These are phyloP conservation scores for Falcunculus frontatus DNA, from an alignment of 2,113 vertebrate genomes.

Conservation along the genomic window DNA sequence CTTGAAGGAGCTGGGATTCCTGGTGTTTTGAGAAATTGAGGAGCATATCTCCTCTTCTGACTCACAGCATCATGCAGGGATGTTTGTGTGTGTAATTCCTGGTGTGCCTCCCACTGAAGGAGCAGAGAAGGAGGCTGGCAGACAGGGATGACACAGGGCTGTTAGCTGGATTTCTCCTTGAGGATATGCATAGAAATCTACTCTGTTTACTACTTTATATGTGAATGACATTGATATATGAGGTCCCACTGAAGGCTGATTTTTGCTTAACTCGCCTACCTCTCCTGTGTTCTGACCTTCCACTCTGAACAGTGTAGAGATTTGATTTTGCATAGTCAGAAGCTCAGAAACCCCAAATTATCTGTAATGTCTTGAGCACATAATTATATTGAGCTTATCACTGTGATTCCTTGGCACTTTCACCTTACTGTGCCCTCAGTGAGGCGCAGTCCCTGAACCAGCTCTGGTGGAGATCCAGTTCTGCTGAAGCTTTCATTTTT, in stretches of 20 bases:
- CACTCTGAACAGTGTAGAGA: not conserved
- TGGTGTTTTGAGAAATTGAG: not conserved
- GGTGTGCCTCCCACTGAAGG: not conserved
- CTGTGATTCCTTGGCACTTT: not conserved
- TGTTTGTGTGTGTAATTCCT: not conserved
- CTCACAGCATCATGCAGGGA: not conserved
- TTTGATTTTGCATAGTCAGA: not conserved
- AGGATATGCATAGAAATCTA: not conserved
- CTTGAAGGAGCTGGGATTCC: not conserved
- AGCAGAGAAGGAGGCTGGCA: not conserved
- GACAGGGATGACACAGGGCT: not conserved
- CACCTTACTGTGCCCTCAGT: not conserved
- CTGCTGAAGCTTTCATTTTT: not conserved
- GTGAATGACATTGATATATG: not conserved
- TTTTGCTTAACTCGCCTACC: not conserved
- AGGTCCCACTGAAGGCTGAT: not conserved
- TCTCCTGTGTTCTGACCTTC: not conserved
- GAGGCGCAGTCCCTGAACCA: not conserved
- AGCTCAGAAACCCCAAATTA: conserved; percentile 6
- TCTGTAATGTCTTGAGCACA: not conserved
- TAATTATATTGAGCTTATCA: conserved; percentile 8
- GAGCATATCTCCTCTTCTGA: not conserved
- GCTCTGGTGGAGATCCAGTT: not conserved
- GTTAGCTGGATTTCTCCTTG: not conserved
- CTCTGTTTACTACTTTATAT: not conserved